These are phyloP conservation scores for Tachysurus vachellii DNA, from an alignment of 2,113 vertebrate species.

Conservation along the genomic window DNA sequence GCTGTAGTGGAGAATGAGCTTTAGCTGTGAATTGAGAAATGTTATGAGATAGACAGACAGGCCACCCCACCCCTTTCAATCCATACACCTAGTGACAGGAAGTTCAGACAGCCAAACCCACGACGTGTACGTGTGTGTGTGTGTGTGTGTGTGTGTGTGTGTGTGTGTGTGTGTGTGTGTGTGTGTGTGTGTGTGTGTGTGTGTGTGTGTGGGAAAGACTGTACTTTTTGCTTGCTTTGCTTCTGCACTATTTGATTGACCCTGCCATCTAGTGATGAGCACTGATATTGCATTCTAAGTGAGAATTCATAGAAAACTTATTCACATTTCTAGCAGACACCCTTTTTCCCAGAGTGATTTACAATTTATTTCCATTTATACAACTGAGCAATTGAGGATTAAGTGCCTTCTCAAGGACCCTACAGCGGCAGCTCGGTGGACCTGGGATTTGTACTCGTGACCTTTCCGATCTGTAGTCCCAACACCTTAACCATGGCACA, in stretches of 20 bases:
- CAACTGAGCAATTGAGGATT: too few species aligned
- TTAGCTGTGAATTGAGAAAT: slow-evolving; percentile 26
- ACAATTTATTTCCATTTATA: too few species aligned
- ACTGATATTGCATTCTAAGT: neutral
- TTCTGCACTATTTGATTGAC: neutral
- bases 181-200: neutral
- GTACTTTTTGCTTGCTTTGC: neutral
- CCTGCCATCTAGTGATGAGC: neutral
- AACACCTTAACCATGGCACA: neutral
- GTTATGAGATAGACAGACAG: neutral
- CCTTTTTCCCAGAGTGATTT: too few species aligned
- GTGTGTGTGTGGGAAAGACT: neutral
- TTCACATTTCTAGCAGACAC: too few species aligned
- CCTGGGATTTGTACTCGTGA: too few species aligned
- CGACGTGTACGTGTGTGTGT: neutral
- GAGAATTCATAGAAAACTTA: neutral
- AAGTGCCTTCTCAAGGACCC: too few species aligned
- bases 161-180: neutral
- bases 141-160: neutral
- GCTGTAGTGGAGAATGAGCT: neutral
- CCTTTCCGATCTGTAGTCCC: too few species aligned
- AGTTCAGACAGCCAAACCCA: slow-evolving; percentile 45
- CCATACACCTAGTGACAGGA: slow-evolving; percentile 50
- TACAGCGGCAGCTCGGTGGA: too few species aligned
- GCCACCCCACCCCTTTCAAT: slow-evolving; percentile 31